A percentile compares a stretch with the other conserved stretches of the same genome.
Evolutionary conservation across 2,888 invertebrate genomes (phyloP).

Genomic region (Meloe dianella): DNA sequence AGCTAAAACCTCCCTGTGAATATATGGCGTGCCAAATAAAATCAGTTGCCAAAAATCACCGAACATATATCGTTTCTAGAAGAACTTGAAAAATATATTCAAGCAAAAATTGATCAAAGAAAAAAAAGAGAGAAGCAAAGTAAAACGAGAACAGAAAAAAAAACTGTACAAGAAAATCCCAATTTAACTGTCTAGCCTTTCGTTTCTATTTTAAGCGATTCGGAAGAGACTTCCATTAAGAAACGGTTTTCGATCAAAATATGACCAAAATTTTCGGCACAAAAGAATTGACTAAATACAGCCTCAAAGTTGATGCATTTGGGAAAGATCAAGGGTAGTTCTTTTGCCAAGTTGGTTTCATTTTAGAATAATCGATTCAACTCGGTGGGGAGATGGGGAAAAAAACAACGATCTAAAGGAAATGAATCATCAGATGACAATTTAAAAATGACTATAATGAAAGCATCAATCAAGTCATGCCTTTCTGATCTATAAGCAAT

Average conservation of each 20-base stretch:
- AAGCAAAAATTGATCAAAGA: not conserved
- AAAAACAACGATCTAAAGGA: not conserved
- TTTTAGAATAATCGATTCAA: not conserved
- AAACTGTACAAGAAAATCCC: not conserved
- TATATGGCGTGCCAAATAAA: constrained; percentile 36
- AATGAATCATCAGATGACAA: constrained; percentile 1
- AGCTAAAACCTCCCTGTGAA: not conserved
- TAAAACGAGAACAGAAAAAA: no score
- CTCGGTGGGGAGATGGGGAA: not conserved
- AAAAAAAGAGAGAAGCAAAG: not conserved
- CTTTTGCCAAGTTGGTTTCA: not conserved
- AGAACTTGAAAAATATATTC: constrained; percentile 1
- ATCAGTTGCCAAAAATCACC: constrained; percentile 35
- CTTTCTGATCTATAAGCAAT: constrained; percentile 1
- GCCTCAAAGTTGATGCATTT: constrained; percentile 10
- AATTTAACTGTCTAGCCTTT: not conserved
- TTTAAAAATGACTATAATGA: constrained; percentile 5
- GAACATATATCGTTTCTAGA: constrained; percentile 29
- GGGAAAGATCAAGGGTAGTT: constrained; percentile 18
- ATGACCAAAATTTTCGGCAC: not conserved
- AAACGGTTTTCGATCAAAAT: not conserved
- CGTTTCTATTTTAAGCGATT: not conserved
- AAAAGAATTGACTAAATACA: not conserved
- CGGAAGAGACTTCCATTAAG: not conserved
- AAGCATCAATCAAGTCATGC: constrained; percentile 10